Evolutionary conservation across 2,113 vertebrate genomes (phyloP).

Genomic region (Ifrita kowaldi): DNA sequence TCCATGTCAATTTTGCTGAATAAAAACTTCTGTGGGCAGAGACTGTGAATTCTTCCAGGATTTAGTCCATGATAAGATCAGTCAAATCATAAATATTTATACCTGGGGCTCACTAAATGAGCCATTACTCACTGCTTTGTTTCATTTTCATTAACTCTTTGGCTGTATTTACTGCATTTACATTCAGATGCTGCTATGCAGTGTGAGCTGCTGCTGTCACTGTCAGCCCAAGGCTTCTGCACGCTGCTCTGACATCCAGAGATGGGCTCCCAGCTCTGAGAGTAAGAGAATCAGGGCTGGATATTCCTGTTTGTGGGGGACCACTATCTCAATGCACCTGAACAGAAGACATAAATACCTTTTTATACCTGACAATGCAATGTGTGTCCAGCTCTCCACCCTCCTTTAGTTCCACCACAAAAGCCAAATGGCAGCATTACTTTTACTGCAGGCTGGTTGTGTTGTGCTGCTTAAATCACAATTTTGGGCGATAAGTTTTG

Average conservation of each 20-base stretch:
- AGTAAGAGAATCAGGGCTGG: not conserved
- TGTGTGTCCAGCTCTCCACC: not conserved
- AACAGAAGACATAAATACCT: not conserved
- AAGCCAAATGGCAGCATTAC: fast-evolving
- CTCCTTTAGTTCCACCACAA: not conserved
- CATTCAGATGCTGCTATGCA: not conserved
- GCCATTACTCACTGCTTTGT: not conserved
- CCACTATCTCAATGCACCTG: not conserved
- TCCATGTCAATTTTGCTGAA: not conserved
- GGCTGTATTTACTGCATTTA: not conserved
- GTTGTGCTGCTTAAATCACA: not conserved
- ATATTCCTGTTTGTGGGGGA: not conserved
- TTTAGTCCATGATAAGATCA: not conserved
- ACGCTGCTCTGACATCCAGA: not conserved
- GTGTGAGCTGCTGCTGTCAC: not conserved
- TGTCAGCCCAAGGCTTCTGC: not conserved
- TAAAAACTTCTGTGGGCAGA: not conserved
- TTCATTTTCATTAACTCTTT: not conserved
- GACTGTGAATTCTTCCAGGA: not conserved
- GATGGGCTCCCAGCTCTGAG: fast-evolving
- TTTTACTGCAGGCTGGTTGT: not conserved
- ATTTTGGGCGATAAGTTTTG: not conserved
- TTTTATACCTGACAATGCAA: not conserved
- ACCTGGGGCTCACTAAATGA: not conserved
- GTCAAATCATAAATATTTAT: conserved; percentile 38